Conservation (phyloP, 2,888 invertebrate species). For the Nemoura dubitans region DNA sequence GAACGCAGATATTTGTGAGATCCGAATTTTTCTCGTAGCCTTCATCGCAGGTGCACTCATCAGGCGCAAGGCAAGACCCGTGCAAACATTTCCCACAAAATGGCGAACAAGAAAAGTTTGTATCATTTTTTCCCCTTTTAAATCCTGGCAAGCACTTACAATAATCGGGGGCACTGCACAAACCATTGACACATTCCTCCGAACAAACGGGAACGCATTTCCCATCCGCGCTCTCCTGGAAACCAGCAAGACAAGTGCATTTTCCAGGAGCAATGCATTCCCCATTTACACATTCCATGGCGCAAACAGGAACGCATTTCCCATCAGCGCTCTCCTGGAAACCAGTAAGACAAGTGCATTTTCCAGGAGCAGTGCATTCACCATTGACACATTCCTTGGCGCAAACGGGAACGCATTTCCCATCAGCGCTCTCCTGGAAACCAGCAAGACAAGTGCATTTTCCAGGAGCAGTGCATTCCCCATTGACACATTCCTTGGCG, state of each 20-base stretch:
- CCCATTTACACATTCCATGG: slow-evolving; percentile 41
- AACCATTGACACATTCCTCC: slow-evolving; percentile 32
- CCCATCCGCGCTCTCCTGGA: slow-evolving; percentile 38
- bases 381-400: slow-evolving; percentile 52
- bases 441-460: slow-evolving; percentile 23
- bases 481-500: slow-evolving; percentile 27
- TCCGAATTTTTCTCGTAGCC: slow-evolving; percentile 46
- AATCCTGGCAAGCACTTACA: slow-evolving; percentile 33
- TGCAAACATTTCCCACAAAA: slow-evolving; percentile 42
- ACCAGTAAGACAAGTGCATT: slow-evolving; percentile 47
- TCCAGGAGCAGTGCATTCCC: slow-evolving; percentile 42
- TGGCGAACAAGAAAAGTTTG: slow-evolving; percentile 41
- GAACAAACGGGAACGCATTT: slow-evolving; percentile 18
- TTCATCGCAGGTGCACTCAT: slow-evolving; percentile 51
- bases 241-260: slow-evolving; percentile 51
- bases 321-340: slow-evolving; percentile 13
- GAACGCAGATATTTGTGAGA: slow-evolving; percentile 39
- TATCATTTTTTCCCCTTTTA: background rate
- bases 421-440: background rate
- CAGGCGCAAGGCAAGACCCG: slow-evolving; percentile 48
- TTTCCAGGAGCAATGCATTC: slow-evolving; percentile 47
- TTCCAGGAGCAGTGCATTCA: slow-evolving; percentile 44
- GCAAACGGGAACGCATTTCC: slow-evolving; percentile 61
- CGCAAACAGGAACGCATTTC: slow-evolving; percentile 44
- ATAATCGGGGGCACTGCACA: slow-evolving; percentile 42